Evolutionary conservation across 2,888 invertebrate genomes (phyloP).

Genomic region (Napeogenes sylphis): DNA sequence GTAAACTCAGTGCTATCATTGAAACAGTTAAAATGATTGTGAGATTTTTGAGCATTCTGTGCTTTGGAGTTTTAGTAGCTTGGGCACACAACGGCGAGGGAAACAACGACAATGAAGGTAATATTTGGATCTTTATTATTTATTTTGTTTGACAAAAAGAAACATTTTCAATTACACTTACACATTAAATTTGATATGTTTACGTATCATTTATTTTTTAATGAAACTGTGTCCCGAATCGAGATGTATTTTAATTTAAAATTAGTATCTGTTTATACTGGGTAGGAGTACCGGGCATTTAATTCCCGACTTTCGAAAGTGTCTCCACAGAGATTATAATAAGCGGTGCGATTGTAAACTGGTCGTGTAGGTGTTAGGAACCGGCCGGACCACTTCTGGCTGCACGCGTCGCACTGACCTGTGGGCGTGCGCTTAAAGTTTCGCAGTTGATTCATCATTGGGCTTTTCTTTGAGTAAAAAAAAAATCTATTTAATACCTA

Average conservation of each 20-base stretch:
- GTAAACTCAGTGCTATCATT: slow-evolving; percentile 66
- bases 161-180: neutral
- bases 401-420: slow-evolving; percentile 33
- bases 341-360: slow-evolving; percentile 37
- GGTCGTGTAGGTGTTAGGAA: slow-evolving; percentile 62
- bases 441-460: slow-evolving; percentile 31
- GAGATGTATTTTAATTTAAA: slow-evolving; percentile 19
- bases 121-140: slow-evolving; percentile 37
- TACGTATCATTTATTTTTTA: neutral
- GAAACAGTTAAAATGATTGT: slow-evolving; percentile 74
- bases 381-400: slow-evolving; percentile 53
- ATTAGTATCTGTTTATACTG: slow-evolving; percentile 13
- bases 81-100: slow-evolving; percentile 64
- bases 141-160: slow-evolving; percentile 29
- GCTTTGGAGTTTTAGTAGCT: slow-evolving; percentile 71
- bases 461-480: slow-evolving; percentile 8
- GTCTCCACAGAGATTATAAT: slow-evolving; percentile 27
- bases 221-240: neutral
- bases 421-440: slow-evolving; percentile 36
- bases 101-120: slow-evolving; percentile 77
- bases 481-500: neutral
- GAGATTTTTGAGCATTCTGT: slow-evolving; percentile 73
- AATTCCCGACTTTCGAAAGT: slow-evolving; percentile 25
- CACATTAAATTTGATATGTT: neutral
- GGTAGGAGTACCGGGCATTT: slow-evolving; percentile 24